A percentile compares a stretch with the other conserved stretches of the same genome.
Conservation (phyloP, 1,140 invertebrate species). For the Hormaphis cornu region DNA sequence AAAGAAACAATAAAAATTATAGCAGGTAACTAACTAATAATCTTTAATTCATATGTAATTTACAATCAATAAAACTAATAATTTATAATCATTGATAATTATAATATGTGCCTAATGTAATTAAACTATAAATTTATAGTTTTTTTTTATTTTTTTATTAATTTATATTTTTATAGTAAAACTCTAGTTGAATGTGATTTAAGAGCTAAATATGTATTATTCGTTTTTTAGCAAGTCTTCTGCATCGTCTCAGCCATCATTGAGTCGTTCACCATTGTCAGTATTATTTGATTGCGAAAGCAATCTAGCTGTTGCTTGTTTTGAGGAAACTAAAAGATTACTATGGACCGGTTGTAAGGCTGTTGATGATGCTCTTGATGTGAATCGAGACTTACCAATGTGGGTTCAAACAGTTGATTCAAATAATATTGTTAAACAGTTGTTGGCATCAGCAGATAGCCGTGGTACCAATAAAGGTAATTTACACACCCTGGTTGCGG, state of each 20-base stretch:
- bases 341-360: slow-evolving; percentile 14
- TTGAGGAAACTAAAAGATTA: slow-evolving; percentile 22
- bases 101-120: too few relatives aligned
- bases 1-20: slow-evolving; percentile 7
- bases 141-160: too few relatives aligned
- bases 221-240: slow-evolving; percentile 8
- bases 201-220: not conserved
- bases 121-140: too few relatives aligned
- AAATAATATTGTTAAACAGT: slow-evolving; percentile 27
- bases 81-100: too few relatives aligned
- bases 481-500: slow-evolving; percentile 14
- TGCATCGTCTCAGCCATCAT: not conserved
- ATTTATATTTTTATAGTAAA: too few relatives aligned
- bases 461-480: slow-evolving; percentile 1
- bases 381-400: slow-evolving; percentile 17
- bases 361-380: slow-evolving; percentile 16
- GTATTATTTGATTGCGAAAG: slow-evolving; percentile 10
- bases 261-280: slow-evolving; percentile 18
- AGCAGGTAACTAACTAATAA: slow-evolving; percentile 25
- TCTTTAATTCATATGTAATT: too few relatives aligned
- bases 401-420: slow-evolving; percentile 28
- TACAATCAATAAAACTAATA: too few relatives aligned
- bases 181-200: too few relatives aligned
- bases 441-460: slow-evolving; percentile 2
- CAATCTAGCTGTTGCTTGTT: not conserved